A percentile compares a stretch with the other conserved stretches of the same genome.
Evolutionary conservation across 1,140 invertebrate species (phyloP).

Genomic region (Philotrypesis tridentata): DNA sequence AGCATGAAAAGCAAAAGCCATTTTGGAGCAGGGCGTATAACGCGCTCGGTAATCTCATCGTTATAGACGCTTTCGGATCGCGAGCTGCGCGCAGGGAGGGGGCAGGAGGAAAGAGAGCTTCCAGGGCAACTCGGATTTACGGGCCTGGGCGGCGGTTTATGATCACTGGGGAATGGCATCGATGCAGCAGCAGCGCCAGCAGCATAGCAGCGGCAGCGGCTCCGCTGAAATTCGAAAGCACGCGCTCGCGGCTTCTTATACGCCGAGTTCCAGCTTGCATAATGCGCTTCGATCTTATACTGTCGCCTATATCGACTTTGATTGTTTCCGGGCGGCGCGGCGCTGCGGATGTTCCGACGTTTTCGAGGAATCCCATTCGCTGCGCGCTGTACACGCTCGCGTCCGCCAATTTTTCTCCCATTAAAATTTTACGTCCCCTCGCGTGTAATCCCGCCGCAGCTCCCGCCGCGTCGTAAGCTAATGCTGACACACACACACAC

Average conservation of each 20-base stretch:
- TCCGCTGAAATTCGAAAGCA: neutral
- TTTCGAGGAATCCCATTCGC: neutral
- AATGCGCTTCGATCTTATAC: neutral
- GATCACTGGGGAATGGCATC: constrained; percentile 8
- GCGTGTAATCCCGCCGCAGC: no score
- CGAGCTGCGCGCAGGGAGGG: neutral
- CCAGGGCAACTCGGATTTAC: neutral
- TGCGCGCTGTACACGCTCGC: neutral
- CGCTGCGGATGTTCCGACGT: no score
- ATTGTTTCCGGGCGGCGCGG: neutral
- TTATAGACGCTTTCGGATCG: constrained; percentile 7
- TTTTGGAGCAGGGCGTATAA: neutral
- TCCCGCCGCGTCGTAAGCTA: no score
- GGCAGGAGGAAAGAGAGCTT: no score
- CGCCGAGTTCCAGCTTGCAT: neutral
- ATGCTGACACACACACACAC: no score
- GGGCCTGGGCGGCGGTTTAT: constrained; percentile 7
- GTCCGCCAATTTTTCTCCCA: neutral
- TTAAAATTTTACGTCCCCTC: neutral
- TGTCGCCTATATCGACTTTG: neutral
- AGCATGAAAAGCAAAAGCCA: neutral
- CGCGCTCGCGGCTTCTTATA: neutral
- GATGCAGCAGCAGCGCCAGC: no score
- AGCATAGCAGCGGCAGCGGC: no score
- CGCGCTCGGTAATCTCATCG: neutral